Evolutionary conservation across 1,140 invertebrate species (phyloP).

Genomic region (Leptinotarsa defecta): DNA sequence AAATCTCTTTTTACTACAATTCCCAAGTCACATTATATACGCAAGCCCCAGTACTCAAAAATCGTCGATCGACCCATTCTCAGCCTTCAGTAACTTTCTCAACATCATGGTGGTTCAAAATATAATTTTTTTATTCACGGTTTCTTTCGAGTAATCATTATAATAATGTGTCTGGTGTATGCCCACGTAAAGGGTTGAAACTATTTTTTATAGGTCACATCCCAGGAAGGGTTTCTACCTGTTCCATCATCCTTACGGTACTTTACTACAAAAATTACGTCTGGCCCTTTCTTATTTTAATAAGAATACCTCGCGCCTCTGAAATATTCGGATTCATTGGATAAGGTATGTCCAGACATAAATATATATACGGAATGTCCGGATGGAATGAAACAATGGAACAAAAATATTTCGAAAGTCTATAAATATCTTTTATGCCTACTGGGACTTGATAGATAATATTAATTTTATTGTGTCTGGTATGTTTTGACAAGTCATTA

Average conservation of each 20-base stretch:
- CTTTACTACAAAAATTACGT: constrained; percentile 6
- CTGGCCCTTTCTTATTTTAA: background rate
- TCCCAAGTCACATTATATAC: no score
- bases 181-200: constrained; percentile 14
- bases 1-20: no score
- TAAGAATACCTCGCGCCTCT: background rate
- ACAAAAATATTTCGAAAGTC: no score
- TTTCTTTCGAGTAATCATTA: constrained; percentile 6
- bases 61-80: background rate
- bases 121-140: constrained; percentile 13
- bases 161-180: constrained; percentile 17
- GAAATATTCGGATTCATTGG: no score
- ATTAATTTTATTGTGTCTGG: no score
- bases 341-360: no score
- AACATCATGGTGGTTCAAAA: constrained; percentile 4
- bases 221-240: constrained; percentile 11
- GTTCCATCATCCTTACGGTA: constrained; percentile 5
- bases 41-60: background rate
- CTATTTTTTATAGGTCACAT: constrained; percentile 22
- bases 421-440: no score
- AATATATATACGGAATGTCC: no score
- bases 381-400: no score
- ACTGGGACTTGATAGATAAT: no score
- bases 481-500: no score
- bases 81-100: background rate